phyloP scores from a whole-genome alignment of 2,888 invertebrate genomes.

The Brenthis hecate region DNA sequence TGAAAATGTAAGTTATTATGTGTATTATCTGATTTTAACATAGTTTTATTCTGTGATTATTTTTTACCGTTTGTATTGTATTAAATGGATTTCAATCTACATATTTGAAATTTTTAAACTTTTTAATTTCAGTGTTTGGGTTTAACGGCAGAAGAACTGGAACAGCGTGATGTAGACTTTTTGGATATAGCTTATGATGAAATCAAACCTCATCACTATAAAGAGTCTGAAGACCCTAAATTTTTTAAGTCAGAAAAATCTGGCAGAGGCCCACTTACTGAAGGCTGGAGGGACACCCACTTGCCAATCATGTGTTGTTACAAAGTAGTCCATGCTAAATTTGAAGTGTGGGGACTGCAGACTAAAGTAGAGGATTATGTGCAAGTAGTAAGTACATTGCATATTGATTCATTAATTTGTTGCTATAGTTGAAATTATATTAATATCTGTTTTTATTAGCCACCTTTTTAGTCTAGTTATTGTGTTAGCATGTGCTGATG shows the following conservation, averaged over 20 bases:
- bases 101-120: not conserved
- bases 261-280: conserved; percentile 90
- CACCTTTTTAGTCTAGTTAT: too few relatives aligned
- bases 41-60: too few relatives aligned
- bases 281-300: conserved; percentile 89
- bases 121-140: conserved; percentile 86
- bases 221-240: conserved; percentile 93
- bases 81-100: too few relatives aligned
- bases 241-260: conserved; percentile 92
- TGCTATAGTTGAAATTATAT: too few relatives aligned
- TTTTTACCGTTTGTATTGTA: too few relatives aligned
- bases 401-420: too few relatives aligned
- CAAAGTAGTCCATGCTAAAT: conserved; percentile 92
- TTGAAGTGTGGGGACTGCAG: conserved; percentile 96
- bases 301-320: conserved; percentile 97
- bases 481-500: too few relatives aligned
- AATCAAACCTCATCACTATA: conserved; percentile 92
- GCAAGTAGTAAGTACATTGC: conserved; percentile 84
- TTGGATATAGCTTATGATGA: conserved; percentile 95
- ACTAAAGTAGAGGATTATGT: conserved; percentile 94
- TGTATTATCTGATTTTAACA: not conserved
- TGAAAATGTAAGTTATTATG: conserved; percentile 88
- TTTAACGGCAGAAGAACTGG: conserved; percentile 87
- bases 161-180: conserved; percentile 88
- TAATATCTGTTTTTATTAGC: too few relatives aligned